A percentile compares a stretch with the other conserved stretches of the same genome.
These are phyloP conservation scores for Falco rusticolus DNA, from an alignment of 2,797 vertebrate genomes.

Conservation along the genomic window DNA sequence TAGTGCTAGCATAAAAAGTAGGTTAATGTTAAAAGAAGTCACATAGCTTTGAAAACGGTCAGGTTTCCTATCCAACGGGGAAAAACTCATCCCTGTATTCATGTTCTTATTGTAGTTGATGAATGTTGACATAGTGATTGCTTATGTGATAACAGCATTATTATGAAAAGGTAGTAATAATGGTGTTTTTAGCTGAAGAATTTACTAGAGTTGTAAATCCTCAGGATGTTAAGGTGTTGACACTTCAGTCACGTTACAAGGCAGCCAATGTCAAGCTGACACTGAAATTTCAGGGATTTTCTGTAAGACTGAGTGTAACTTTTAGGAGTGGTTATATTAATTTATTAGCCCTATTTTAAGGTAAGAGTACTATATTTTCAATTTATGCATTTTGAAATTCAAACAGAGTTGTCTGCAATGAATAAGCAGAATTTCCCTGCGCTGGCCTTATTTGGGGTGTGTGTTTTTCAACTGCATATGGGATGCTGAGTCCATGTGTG, in stretches of 20 bases:
- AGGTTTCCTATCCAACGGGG: neutral
- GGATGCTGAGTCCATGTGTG: neutral
- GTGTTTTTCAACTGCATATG: neutral
- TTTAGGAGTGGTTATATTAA: neutral
- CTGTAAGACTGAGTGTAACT: neutral
- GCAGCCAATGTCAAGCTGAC: neutral
- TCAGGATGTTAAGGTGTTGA: neutral
- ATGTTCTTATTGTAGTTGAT: neutral
- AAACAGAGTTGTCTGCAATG: neutral
- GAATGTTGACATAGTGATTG: neutral
- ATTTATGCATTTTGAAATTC: neutral
- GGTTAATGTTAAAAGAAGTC: neutral
- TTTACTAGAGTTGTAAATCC: neutral
- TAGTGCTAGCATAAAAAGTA: neutral
- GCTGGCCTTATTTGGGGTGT: neutral
- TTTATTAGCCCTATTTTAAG: neutral
- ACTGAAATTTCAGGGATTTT: neutral
- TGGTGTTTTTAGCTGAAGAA: neutral
- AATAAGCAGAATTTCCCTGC: neutral
- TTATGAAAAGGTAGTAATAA: neutral
- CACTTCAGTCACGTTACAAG: neutral
- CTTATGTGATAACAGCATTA: neutral
- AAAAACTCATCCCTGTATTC: neutral
- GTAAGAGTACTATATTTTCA: neutral
- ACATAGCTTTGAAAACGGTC: neutral